These are phyloP conservation scores for Neosilurus mollespiculum DNA, from an alignment of 2,797 vertebrate genomes.

Conservation along the genomic window DNA sequence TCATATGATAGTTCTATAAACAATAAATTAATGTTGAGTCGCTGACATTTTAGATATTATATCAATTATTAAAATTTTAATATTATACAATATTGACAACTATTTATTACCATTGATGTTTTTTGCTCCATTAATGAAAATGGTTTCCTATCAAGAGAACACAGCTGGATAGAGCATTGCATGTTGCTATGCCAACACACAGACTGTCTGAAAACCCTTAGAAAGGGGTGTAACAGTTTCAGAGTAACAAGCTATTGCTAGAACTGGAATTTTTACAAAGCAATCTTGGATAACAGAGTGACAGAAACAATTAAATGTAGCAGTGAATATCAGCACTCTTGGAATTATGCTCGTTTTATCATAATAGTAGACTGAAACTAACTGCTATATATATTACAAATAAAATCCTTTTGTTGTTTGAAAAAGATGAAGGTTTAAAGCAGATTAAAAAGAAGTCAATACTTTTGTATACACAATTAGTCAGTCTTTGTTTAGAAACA, in stretches of 20 bases:
- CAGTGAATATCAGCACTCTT: neutral
- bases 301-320: neutral
- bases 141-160: neutral
- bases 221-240: neutral
- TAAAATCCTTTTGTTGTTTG: neutral
- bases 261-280: neutral
- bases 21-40: neutral
- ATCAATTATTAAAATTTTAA: too few species aligned
- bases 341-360: neutral
- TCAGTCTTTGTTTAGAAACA: neutral
- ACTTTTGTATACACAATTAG: neutral
- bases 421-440: neutral
- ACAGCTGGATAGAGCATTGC: neutral
- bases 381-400: neutral
- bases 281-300: neutral
- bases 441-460: neutral
- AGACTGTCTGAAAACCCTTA: too few species aligned
- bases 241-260: neutral
- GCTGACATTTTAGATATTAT: neutral
- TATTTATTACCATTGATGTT: neutral
- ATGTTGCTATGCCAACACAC: neutral
- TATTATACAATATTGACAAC: neutral
- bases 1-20: neutral
- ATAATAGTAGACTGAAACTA: neutral
- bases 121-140: neutral